A percentile compares a stretch with the other conserved stretches of the same genome.
These are phyloP conservation scores for Butorides virescens DNA, from an alignment of 2,113 vertebrate genomes.

Conservation along the genomic window DNA sequence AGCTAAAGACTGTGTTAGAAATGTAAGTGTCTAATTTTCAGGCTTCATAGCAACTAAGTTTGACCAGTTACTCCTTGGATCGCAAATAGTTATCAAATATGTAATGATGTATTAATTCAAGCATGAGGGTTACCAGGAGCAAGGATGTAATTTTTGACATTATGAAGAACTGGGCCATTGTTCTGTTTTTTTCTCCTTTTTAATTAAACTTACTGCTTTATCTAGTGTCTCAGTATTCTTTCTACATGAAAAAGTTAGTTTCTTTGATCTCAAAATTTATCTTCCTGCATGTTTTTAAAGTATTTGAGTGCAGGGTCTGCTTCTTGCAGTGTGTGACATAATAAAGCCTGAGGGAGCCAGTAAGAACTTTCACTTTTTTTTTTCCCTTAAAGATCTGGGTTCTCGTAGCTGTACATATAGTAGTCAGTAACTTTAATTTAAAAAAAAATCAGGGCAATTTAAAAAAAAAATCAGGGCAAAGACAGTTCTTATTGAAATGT, in stretches of 20 bases:
- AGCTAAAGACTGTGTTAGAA: conserved; percentile 89
- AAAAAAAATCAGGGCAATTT: background rate
- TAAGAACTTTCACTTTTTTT: background rate
- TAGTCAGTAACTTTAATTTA: background rate
- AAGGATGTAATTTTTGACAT: background rate
- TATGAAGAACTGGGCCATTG: background rate
- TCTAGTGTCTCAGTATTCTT: background rate
- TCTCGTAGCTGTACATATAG: background rate
- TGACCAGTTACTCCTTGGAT: background rate
- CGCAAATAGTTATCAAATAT: background rate
- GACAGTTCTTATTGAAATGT: background rate
- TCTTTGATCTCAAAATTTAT: background rate
- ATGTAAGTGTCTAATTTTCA: conserved; percentile 77
- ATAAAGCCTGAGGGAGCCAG: background rate
- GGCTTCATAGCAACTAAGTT: background rate
- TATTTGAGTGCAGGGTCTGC: background rate
- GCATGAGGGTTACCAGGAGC: background rate
- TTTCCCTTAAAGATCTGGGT: background rate
- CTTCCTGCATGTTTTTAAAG: background rate
- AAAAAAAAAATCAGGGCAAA: background rate
- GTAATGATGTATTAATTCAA: background rate
- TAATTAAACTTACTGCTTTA: background rate
- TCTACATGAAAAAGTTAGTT: background rate
- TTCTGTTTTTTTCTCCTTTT: background rate
- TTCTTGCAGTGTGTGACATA: background rate